Conservation (phyloP, 2,797 vertebrate species). For the Streptopelia turtur region DNA sequence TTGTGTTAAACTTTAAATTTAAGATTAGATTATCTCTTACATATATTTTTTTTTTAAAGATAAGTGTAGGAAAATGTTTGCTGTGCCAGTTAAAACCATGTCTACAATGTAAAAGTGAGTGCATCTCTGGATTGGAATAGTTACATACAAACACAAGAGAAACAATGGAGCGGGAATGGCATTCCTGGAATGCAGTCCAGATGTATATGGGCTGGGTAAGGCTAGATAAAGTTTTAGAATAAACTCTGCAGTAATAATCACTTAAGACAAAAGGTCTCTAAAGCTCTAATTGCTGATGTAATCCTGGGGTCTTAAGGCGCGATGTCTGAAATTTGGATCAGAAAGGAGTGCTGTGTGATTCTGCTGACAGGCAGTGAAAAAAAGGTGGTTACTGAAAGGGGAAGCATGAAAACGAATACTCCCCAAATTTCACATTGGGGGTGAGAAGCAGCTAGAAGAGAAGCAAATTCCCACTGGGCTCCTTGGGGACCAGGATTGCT, state of each 20-base stretch:
- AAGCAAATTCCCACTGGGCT: not conserved
- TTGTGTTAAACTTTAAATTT: conserved; percentile 68
- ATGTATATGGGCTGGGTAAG: conserved; percentile 63
- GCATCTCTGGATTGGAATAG: conserved; percentile 56
- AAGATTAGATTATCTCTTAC: conserved; percentile 70
- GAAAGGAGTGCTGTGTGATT: conserved; percentile 13
- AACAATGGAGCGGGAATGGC: conserved; percentile 67
- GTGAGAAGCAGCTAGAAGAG: conserved; percentile 3
- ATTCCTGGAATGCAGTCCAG: conserved; percentile 70
- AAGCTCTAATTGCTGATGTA: conserved; percentile 66
- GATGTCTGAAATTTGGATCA: conserved; percentile 35
- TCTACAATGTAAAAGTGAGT: conserved; percentile 62
- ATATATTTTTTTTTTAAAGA: conserved; percentile 52
- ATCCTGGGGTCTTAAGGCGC: not conserved
- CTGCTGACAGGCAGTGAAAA: conserved; percentile 31
- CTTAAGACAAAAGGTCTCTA: conserved; percentile 66
- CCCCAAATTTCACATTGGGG: not conserved
- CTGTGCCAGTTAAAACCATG: conserved; percentile 55
- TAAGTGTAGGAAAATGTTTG: conserved; percentile 62
- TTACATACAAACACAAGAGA: conserved; percentile 62
- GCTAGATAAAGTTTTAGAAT: conserved; percentile 68
- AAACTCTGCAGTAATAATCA: conserved; percentile 66
- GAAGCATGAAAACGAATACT: conserved; percentile 21
- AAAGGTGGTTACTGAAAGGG: not conserved
- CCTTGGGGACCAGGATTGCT: not conserved